Evolutionary conservation across 2,888 invertebrate genomes (phyloP).

Genomic region (Notodonta ziczac): DNA sequence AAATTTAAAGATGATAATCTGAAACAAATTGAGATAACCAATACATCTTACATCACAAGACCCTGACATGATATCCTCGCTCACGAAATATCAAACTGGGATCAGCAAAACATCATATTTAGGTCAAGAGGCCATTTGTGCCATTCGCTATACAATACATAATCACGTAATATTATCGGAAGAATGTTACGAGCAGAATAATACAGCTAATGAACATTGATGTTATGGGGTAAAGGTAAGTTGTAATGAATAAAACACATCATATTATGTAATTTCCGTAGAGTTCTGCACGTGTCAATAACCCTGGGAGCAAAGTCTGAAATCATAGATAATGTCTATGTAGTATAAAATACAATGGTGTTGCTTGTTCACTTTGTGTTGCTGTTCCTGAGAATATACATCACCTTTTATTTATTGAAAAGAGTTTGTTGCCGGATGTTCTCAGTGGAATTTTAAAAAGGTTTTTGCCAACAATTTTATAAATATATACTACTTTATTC

Average conservation of each 20-base stretch:
- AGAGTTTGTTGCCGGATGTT: too few relatives aligned
- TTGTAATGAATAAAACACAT: neutral
- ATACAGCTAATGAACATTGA: slow-evolving; percentile 24
- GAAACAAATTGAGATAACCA: neutral
- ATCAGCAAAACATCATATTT: slow-evolving; percentile 1
- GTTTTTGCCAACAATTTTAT: too few relatives aligned
- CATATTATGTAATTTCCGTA: neutral
- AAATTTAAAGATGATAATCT: neutral
- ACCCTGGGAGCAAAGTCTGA: too few relatives aligned
- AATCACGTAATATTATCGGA: slow-evolving; percentile 1
- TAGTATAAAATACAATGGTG: too few relatives aligned
- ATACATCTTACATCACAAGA: neutral
- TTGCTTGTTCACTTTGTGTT: too few relatives aligned
- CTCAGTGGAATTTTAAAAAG: too few relatives aligned
- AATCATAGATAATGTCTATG: too few relatives aligned
- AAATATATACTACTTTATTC: too few relatives aligned
- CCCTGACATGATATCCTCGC: slow-evolving; percentile 3
- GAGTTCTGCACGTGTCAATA: too few relatives aligned
- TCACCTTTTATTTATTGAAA: too few relatives aligned
- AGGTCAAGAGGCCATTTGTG: slow-evolving; percentile 3
- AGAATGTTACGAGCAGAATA: slow-evolving; percentile 11
- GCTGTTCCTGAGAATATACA: too few relatives aligned
- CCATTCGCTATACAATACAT: neutral
- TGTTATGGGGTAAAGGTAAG: slow-evolving; percentile 12
- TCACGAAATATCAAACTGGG: neutral